phyloP scores from a whole-genome alignment of 2,888 invertebrate genomes.

The Matsumyia berberina region DNA sequence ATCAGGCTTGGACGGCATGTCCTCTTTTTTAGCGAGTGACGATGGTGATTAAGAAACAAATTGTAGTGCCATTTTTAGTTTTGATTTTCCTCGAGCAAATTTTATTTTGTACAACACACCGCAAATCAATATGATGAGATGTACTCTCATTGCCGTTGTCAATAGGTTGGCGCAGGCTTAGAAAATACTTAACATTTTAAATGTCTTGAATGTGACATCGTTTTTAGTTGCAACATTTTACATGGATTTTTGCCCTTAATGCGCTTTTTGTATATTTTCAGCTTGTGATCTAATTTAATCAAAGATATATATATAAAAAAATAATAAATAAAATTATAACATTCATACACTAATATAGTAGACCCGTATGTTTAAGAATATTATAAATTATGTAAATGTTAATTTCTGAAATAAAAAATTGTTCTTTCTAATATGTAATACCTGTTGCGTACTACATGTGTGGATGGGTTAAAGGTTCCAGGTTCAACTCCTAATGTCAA shows the following conservation, averaged over 20 bases:
- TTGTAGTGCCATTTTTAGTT: conserved; percentile 63
- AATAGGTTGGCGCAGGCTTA: conserved; percentile 10
- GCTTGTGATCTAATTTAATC: conserved; percentile 81
- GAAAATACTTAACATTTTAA: conserved; percentile 13
- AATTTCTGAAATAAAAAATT: conserved; percentile 69
- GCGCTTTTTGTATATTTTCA: conserved; percentile 80
- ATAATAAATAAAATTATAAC: conserved; percentile 47
- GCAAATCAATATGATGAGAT: conserved; percentile 14
- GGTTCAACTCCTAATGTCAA: too few relatives aligned
- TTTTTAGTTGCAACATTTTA: conserved; percentile 62
- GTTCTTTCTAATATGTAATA: conserved; percentile 45
- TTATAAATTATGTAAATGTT: conserved; percentile 72
- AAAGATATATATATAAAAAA: conserved; percentile 60
- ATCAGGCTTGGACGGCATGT: conserved; percentile 8
- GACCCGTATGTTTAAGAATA: conserved; percentile 59
- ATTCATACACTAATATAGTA: conserved; percentile 66
- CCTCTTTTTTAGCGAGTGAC: conserved; percentile 19
- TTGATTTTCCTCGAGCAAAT: background rate
- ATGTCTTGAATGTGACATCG: conserved; percentile 18
- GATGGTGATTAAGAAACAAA: conserved; percentile 14
- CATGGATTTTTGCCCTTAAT: conserved; percentile 58
- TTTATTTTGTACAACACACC: conserved; percentile 22
- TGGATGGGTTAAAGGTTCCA: too few relatives aligned
- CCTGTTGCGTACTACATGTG: too few relatives aligned
- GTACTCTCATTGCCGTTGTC: conserved; percentile 7